A percentile compares a stretch with the other conserved stretches of the same genome.
Evolutionary conservation across 2,888 invertebrate genomes (phyloP).

Genomic region (Ichneumoninae sp.): DNA sequence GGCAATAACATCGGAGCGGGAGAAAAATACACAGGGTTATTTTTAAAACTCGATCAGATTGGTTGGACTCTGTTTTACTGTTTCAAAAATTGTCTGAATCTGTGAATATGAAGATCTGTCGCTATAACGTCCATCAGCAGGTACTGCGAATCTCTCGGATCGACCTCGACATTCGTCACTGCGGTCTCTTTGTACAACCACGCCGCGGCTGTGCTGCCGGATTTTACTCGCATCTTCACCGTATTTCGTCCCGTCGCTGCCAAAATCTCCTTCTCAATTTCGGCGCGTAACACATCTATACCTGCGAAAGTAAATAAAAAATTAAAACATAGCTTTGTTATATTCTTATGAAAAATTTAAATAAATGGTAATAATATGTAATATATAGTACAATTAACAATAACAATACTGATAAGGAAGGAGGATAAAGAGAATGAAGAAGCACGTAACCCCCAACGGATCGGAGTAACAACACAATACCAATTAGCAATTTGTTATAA

Average conservation of each 20-base stretch:
- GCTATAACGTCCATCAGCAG: constrained; percentile 87
- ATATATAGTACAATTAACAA: too few relatives aligned
- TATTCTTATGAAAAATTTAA: constrained; percentile 2
- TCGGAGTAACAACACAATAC: too few relatives aligned
- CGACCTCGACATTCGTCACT: constrained; percentile 85
- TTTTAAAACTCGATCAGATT: neutral
- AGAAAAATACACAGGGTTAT: neutral
- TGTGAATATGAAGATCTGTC: constrained; percentile 85
- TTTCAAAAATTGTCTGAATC: constrained; percentile 85
- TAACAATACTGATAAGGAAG: too few relatives aligned
- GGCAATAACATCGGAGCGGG: neutral
- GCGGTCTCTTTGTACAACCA: constrained; percentile 89
- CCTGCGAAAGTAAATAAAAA: constrained; percentile 78
- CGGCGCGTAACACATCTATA: constrained; percentile 83
- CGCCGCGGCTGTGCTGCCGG: constrained; percentile 86
- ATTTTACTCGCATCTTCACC: constrained; percentile 86
- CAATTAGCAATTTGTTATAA: too few relatives aligned
- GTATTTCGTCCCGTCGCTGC: constrained; percentile 85
- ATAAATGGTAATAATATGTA: neutral
- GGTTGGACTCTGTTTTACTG: constrained; percentile 63
- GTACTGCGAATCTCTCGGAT: constrained; percentile 85
- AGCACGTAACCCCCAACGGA: too few relatives aligned
- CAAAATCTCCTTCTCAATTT: constrained; percentile 86
- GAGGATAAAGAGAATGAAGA: too few relatives aligned
- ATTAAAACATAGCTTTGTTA: neutral